A percentile compares a stretch with the other conserved stretches of the same genome.
phyloP scores from a whole-genome alignment of 2,888 invertebrate genomes.

The Protodeltote pygarga region DNA sequence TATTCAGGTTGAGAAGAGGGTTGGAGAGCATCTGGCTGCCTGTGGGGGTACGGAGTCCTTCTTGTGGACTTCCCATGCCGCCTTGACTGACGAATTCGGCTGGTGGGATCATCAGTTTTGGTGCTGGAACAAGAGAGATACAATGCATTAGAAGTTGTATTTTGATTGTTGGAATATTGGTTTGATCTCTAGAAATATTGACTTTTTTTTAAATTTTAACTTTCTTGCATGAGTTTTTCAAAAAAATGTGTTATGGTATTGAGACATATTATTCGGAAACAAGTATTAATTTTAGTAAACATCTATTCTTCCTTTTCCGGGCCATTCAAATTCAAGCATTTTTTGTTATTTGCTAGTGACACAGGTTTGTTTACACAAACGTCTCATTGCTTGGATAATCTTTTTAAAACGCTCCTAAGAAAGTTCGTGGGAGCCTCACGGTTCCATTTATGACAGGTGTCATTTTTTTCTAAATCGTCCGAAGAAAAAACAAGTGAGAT shows the following conservation, averaged over 20 bases:
- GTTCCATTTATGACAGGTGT: constrained; percentile 74
- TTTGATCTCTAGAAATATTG: no score
- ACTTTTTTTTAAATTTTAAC: not conserved
- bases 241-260: not conserved
- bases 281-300: constrained; percentile 26
- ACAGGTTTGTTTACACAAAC: constrained; percentile 65
- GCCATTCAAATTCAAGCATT: constrained; percentile 23
- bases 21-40: constrained; percentile 80
- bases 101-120: constrained; percentile 88
- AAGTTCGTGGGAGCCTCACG: constrained; percentile 64
- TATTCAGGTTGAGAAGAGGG: constrained; percentile 88
- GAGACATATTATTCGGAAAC: constrained; percentile 18
- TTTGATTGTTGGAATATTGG: not conserved
- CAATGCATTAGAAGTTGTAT: no score
- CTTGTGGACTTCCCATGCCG: constrained; percentile 82
- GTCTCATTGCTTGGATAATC: constrained; percentile 60
- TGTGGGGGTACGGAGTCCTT: constrained; percentile 81
- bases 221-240: not conserved
- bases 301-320: constrained; percentile 37
- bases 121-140: constrained; percentile 84
- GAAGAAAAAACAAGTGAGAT: constrained; percentile 62
- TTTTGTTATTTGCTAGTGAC: constrained; percentile 39
- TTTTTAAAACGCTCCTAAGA: constrained; percentile 51
- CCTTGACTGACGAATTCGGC: constrained; percentile 82
- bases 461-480: constrained; percentile 64